Evolutionary conservation across 1,140 invertebrate species (phyloP), one percentile per base, ranked within the genome.

Genomic region (Rhagoletis zephyria): DNA sequence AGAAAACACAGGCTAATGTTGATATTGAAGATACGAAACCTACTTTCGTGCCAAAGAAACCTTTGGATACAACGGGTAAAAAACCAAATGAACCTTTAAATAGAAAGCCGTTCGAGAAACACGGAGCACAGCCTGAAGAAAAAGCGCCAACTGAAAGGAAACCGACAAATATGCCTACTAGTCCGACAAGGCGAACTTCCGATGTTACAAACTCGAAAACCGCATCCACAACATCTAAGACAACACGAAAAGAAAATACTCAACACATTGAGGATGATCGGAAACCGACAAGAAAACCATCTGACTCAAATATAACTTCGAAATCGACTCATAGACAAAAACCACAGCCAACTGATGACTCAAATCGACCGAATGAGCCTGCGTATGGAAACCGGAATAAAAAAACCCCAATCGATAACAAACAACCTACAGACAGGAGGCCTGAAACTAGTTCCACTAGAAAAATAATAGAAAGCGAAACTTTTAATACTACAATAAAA

Each of bases 61-160:
- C 85, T 48, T 10, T 14, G 2, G 61, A 63, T 48, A 30, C 45
- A 10, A 42, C 4, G 2, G 30, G 10, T 30, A 87, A 67, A 59
- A 60, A 48, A 59, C 87, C 87, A 42, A 45, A 61, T 6, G 74
- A 87, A 87, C 74, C 87, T 85, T 12, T 59, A 42, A 74, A 67
- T 19, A 59, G 59, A 74, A 87, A 6, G n/a, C 65, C n/a, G 60
- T 9, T 14, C 12, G 67, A 61, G 30, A 59, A 74, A 45, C 7
- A 64, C 1, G 48, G 16, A 14, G 59, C 10, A n/a, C 56, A 48
- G 9, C 65, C 56, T 42, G 48, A 45, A 40, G 59, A 56, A 56
- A 56, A 56, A 59, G 48, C 30, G 5, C 61, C 63, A 65, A 19
- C 19, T 5, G 5, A 56, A 10, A 63, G 3, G 19, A 77, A 81